These are phyloP conservation scores for Caenorhabditis sp. DNA, from an alignment of 2,888 invertebrate species.

Conservation along the genomic window DNA sequence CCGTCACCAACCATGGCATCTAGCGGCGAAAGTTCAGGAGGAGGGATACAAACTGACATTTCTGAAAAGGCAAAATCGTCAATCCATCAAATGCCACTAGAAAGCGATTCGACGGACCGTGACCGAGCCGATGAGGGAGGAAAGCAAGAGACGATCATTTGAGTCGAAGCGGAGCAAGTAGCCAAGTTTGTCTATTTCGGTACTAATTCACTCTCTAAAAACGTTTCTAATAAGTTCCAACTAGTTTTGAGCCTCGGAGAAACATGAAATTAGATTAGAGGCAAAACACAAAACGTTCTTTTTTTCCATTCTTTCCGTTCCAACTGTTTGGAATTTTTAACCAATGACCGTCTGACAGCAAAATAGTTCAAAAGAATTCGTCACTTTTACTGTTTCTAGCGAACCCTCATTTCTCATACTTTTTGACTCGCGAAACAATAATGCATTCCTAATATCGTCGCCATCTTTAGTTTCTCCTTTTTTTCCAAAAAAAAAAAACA, in stretches of 20 bases:
- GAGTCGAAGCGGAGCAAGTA: not conserved
- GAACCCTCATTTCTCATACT: not conserved
- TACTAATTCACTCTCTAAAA: not conserved
- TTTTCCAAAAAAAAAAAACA: not conserved
- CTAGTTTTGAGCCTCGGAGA: not conserved
- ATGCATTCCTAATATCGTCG: slow-evolving; percentile 4
- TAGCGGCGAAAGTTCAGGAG: slow-evolving; percentile 42
- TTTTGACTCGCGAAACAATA: not conserved
- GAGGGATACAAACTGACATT: slow-evolving; percentile 20
- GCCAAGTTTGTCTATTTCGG: not conserved
- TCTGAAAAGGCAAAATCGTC: slow-evolving; percentile 17
- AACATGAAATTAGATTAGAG: not conserved
- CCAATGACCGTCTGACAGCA: not conserved
- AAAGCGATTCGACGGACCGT: slow-evolving; percentile 31
- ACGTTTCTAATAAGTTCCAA: not conserved
- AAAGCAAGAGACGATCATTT: slow-evolving; percentile 7
- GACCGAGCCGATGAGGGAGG: slow-evolving; percentile 20
- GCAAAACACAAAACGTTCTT: not conserved
- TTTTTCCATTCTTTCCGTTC: not conserved
- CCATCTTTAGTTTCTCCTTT: not conserved
- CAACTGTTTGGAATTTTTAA: not conserved
- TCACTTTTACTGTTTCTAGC: not conserved
- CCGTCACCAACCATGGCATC: slow-evolving; percentile 8
- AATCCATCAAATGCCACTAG: slow-evolving; percentile 40
- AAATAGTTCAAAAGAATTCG: slow-evolving; percentile 1